Conservation (phyloP, 2,113 vertebrate genomes). For the Strix aluco region DNA sequence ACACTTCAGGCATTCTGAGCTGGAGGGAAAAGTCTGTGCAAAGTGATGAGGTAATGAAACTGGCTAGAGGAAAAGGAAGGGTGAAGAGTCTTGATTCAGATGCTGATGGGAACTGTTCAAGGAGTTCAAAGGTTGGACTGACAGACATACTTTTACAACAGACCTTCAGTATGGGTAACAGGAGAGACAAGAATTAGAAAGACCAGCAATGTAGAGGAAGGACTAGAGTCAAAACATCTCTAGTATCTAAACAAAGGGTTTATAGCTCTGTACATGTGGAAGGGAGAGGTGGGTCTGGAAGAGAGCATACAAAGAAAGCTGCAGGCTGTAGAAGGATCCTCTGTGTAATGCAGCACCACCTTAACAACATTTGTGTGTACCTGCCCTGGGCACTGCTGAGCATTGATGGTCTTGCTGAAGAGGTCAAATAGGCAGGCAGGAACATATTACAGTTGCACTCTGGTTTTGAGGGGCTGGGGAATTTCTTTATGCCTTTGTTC, state of each 20-base stretch:
- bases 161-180: background rate
- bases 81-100: background rate
- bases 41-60: background rate
- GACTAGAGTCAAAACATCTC: background rate
- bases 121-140: background rate
- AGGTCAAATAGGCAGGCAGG: background rate
- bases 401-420: background rate
- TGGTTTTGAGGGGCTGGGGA: background rate
- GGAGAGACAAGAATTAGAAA: background rate
- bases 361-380: background rate
- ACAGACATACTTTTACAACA: background rate
- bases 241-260: background rate
- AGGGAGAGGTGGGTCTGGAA: background rate
- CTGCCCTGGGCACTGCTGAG: background rate
- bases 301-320: background rate
- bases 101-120: background rate
- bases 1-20: background rate
- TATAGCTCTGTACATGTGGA: background rate
- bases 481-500: background rate
- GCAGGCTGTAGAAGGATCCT: background rate
- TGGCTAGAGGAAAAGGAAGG: background rate
- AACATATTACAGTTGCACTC: background rate
- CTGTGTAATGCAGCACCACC: background rate
- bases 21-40: background rate
- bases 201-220: rapidly evolving